Percentiles rank a stretch among this genome's conserved stretches.
Evolutionary conservation across 2,888 invertebrate species (phyloP).

Genomic region (Drosophila barbarae): DNA sequence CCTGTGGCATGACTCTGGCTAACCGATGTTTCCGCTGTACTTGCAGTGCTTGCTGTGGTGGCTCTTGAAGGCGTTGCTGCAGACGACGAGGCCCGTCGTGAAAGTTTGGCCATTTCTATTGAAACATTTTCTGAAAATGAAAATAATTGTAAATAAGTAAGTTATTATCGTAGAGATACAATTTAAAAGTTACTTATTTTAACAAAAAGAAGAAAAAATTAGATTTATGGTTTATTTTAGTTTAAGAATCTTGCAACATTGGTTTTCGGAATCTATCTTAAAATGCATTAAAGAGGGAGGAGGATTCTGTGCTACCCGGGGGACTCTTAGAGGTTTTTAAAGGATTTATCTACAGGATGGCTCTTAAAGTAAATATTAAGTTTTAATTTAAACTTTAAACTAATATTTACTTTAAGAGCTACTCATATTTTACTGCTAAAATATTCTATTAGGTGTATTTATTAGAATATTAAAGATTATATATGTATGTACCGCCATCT

Average conservation of each 20-base stretch:
- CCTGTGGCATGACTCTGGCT: constrained; percentile 29
- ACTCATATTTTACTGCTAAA: not conserved
- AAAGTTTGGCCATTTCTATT: constrained; percentile 80
- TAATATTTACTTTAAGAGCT: too few species aligned
- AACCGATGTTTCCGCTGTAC: constrained; percentile 45
- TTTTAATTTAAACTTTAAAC: too few species aligned
- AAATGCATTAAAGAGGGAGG: too few species aligned
- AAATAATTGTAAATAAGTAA: not conserved
- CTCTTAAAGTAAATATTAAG: not conserved
- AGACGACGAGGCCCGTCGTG: constrained; percentile 79
- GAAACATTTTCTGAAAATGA: constrained; percentile 78
- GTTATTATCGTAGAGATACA: too few species aligned
- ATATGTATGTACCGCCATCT: not conserved
- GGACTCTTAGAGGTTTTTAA: too few species aligned
- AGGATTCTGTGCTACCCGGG: too few species aligned
- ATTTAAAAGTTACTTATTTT: too few species aligned
- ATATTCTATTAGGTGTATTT: not conserved
- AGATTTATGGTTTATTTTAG: too few species aligned
- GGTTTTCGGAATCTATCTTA: too few species aligned
- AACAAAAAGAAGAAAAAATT: too few species aligned
- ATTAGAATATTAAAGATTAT: not conserved
- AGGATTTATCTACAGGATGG: too few species aligned
- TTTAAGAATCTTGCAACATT: too few species aligned
- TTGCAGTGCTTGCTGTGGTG: constrained; percentile 38
- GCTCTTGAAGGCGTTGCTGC: constrained; percentile 66